Evolutionary conservation across 1,140 invertebrate species (phyloP).

Genomic region (Bombus vancouverensis): DNA sequence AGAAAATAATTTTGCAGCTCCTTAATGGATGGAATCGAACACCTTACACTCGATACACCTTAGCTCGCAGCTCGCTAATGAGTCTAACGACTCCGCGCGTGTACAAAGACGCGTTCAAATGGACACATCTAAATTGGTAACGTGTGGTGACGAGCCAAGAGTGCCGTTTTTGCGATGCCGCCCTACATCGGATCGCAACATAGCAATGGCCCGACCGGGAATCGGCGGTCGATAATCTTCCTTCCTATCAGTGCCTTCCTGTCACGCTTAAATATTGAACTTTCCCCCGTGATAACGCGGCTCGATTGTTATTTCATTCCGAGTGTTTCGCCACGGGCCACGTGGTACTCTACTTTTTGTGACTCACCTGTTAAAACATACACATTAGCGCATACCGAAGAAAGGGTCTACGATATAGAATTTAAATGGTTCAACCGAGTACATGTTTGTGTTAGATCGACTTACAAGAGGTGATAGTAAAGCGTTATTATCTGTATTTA

Average conservation of each 20-base stretch:
- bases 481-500: neutral
- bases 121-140: constrained; percentile 74
- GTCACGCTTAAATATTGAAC: constrained; percentile 44
- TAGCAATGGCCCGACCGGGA: constrained; percentile 35
- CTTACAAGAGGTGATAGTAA: neutral
- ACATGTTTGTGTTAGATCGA: neutral
- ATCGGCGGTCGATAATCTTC: constrained; percentile 60
- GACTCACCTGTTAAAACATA: constrained; percentile 35
- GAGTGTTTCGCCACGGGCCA: neutral
- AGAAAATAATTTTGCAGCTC: constrained; percentile 19
- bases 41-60: neutral
- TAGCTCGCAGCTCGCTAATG: constrained; percentile 47
- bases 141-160: constrained; percentile 72
- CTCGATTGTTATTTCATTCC: neutral
- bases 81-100: constrained; percentile 64
- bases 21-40: constrained; percentile 25
- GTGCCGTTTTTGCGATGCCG: constrained; percentile 56
- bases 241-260: constrained; percentile 54
- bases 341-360: neutral
- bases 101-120: constrained; percentile 68
- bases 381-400: too few relatives aligned
- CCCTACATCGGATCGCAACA: constrained; percentile 61
- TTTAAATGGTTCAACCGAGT: neutral
- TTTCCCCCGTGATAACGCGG: neutral
- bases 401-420: neutral